Evolutionary conservation across 2,888 invertebrate genomes (phyloP), one percentile per base, ranked within the genome.

Genomic region (Latheticus oryzae): DNA sequence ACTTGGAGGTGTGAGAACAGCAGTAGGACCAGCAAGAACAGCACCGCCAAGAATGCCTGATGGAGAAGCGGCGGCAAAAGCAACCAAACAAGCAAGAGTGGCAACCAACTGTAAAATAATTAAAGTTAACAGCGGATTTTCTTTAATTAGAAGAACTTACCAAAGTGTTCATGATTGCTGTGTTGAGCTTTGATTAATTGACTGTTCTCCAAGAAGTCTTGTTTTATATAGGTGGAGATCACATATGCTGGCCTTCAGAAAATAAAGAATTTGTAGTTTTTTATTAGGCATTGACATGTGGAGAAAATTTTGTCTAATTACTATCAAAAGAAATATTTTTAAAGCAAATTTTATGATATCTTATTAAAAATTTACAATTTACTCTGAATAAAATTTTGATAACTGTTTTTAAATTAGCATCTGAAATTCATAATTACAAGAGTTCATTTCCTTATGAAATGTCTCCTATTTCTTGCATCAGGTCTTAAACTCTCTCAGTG

Each of bases 1-100:
- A 1, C 32, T 28, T 7, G 63, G 61, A 5, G 54, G 59, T 5
- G 62, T 37, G 4, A 64, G 9, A 9, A 64, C 13, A 9, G 64
- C 59, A 7, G 9, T 9, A 9, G 38, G 38, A 1, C 19, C 38
- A 1, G 38, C 11, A 2, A 38, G 9, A 5, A 35, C 17, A 1
- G 28, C 26, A 3, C 37, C 50, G 0, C 26, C 50, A 4, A 37
- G 8, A 8, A 48, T 33, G 5, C 50, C 50, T n/a, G 50, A 50
- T 1, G 50, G 50, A 4, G 16, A 17, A 8, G 54, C 54, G 26
- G 45, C 17, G 24, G 45, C n/a, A 5, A 45, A n/a, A 12, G 33
- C 17, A 24, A 21, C 33, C 24, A 45, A 32, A 8, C 24, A 23
- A 12, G 35, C 47, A 17, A 58, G 5, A 12, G 32, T 12, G 43